Conservation (phyloP, 2,113 vertebrate species). For the Saguinus imperator region DNA sequence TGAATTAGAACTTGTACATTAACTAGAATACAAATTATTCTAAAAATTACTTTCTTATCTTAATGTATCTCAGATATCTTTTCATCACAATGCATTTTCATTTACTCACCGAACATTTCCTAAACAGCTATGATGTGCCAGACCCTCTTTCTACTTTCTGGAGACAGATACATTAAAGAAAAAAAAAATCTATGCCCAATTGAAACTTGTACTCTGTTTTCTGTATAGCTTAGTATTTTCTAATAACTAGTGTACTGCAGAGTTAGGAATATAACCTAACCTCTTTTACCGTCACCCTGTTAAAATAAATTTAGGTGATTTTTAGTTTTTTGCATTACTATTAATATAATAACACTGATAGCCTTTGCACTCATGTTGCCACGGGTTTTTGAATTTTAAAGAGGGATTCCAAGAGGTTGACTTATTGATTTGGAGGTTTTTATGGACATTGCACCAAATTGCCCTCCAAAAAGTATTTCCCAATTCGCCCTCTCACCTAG, state of each 20-base stretch:
- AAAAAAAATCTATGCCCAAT: neutral
- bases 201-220: neutral
- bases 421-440: neutral
- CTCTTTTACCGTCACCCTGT: neutral
- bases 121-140: neutral
- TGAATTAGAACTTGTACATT: neutral
- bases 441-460: neutral
- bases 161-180: neutral
- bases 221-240: neutral
- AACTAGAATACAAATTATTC: neutral
- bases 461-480: neutral
- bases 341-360: neutral
- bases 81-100: neutral
- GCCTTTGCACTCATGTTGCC: neutral
- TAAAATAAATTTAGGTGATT: neutral
- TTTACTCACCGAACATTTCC: constrained; percentile 14
- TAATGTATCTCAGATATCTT: neutral
- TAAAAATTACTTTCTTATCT: constrained; percentile 10
- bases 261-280: neutral
- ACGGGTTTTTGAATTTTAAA: constrained; percentile 39
- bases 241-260: neutral
- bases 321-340: neutral
- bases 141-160: neutral
- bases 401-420: neutral
- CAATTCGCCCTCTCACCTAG: neutral